Conservation (phyloP, 1,140 invertebrate genomes). For the Adoxophyes honmai region DNA sequence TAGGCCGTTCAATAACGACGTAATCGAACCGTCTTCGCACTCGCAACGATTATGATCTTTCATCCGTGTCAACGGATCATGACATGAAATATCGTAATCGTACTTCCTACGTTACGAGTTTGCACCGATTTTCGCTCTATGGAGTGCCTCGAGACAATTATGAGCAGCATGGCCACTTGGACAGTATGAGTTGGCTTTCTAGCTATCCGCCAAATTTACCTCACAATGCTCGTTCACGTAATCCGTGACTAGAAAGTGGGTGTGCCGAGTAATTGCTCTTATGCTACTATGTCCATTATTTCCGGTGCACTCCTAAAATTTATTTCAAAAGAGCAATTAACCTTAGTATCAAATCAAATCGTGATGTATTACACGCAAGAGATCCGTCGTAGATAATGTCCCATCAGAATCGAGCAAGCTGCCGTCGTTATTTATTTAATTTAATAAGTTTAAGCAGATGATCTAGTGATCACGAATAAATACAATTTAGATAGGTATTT, state of each 20-base stretch:
- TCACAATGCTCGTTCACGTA: constrained; percentile 38
- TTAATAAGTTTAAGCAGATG: no score
- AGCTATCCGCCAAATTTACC: constrained; percentile 34
- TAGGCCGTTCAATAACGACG: constrained; percentile 2
- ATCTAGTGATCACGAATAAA: no score
- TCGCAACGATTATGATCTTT: constrained; percentile 23
- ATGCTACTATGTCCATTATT: constrained; percentile 17
- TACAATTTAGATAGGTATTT: no score
- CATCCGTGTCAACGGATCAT: constrained; percentile 37
- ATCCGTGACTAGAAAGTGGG: constrained; percentile 39
- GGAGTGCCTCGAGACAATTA: constrained; percentile 18
- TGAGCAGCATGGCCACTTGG: constrained; percentile 15
- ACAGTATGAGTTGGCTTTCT: constrained; percentile 42
- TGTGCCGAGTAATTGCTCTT: constrained; percentile 35
- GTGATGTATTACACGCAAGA: no score
- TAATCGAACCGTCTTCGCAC: constrained; percentile 1
- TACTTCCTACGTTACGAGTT: constrained; percentile 20
- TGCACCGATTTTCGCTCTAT: constrained; percentile 43
- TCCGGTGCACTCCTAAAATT: neutral
- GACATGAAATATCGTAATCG: constrained; percentile 29
- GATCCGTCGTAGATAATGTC: no score
- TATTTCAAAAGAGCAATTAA: no score
- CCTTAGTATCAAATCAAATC: no score
- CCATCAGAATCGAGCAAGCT: no score
- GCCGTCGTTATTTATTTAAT: no score